Base-by-base conservation (phyloP, 2,888 invertebrate species). In the Lysandra coridon region DNA sequence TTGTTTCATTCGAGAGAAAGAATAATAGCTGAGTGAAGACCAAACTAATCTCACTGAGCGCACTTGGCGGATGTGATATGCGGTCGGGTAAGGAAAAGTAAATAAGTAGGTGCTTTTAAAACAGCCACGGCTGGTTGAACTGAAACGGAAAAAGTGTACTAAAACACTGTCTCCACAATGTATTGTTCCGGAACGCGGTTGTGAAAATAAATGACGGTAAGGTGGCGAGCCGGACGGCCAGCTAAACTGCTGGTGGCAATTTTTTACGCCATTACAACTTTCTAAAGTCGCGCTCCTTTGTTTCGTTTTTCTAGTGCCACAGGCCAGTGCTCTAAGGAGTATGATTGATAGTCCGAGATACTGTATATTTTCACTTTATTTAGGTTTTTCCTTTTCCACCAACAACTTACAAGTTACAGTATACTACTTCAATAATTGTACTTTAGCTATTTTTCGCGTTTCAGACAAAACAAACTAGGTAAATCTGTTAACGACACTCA, bases 211-310 rank as follows among this genome's bases (percentile, higher is more conserved):
- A 82, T 81, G 80, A 80, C 79, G 79, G 80, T 79, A 80, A 80
- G 82, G 79, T 80, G 82, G 81, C 79, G 82, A 82, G 79, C 82
- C 81, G 82, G 81, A 82, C 81, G 80, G 73, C 78, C 44, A 73
- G 62, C 37, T 77, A 74, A 78, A 78, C 78, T 80, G 74, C 73
- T 80, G 81, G 30, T 80, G 80, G 81, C 84, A 84, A 84, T 86
- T 85, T 85, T 85, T 84, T 83, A 83, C 86, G 85, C 84, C 78
- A 83, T 82, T 37, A 78, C 81, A 81, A 85, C 85, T 85, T 85
- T 85, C 85, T 83, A 83, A 79, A 80, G 77, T 80, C 73, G 62
- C 74, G 79, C 80, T 78, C 60, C 73, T 82, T 80, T 81, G 53
- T 75, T 75, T 75, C 75, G 75, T 76, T 76, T 53, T 76, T 76